Evolutionary conservation across 2,797 vertebrate genomes (phyloP), one percentile per base, ranked within the genome.

Genomic region (Poecile montanus): DNA sequence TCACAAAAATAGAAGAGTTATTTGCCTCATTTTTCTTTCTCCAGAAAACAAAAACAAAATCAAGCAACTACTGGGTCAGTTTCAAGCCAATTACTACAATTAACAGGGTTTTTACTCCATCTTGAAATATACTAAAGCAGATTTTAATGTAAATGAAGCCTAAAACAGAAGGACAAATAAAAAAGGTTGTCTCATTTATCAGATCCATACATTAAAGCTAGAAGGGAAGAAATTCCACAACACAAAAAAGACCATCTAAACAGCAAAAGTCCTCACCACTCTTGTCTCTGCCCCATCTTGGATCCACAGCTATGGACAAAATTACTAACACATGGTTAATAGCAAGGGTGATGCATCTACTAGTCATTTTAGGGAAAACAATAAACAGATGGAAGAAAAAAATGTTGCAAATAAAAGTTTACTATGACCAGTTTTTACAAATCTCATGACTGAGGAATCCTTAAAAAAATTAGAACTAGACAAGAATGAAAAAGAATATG

Each of bases 351-450:
- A 89, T 44, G 42, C 57, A 77, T 42, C 25, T 29, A 42, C 45
- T 56, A 73, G 34, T 58, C 45, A 23, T 45, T 73, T 34, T 32
- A 70, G 21, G 13, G 60, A 68, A 57, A 94, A 88, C 23, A 51
- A 79, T 36, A 56, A 91, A 70, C 58, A 92, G 51, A 93, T 88
- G 47, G 73, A 78, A 93, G 62, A 70, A 80, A 85, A 78, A 85
- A 58, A 0, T 7, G 58, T 5, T 60, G 17, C 73, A 93, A 95
- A 42, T 27, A 77, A 68, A 86, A 79, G 56, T 40, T 81, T 62
- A 48, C 27, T 25, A 40, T 38, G 10, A 66, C 5, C 8, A 47
- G 21, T 34, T 62, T 73, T 50, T 10, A 27, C 40, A 80, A 68
- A 36, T 5, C 5, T 5, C 36, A 34, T 36, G n/a, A 68, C 3